phyloP scores from a whole-genome alignment of 2,797 vertebrate genomes.

The Cryptoprocta ferox region DNA sequence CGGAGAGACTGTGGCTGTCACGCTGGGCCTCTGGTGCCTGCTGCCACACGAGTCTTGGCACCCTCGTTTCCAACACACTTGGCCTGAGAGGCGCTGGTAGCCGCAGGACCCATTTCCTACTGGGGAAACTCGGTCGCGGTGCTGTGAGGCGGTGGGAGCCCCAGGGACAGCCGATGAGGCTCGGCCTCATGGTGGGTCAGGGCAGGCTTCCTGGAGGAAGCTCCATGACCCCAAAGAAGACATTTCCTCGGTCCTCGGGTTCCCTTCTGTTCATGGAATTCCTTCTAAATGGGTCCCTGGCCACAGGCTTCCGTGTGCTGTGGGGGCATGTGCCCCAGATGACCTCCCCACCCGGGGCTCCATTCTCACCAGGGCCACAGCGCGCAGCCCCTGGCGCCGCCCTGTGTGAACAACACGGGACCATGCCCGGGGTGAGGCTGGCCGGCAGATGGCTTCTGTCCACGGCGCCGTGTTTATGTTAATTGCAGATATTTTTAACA shows the following conservation, averaged over 20 bases:
- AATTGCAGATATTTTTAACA: conserved; percentile 78
- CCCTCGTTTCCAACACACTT: background rate
- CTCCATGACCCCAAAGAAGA: background rate
- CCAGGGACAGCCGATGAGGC: background rate
- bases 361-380: background rate
- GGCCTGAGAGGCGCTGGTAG: background rate
- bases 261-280: background rate
- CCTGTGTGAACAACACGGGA: background rate
- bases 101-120: rapidly evolving
- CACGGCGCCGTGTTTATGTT: conserved; percentile 75
- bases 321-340: background rate
- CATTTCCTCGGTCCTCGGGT: background rate
- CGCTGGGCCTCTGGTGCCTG: background rate
- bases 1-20: background rate
- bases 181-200: background rate
- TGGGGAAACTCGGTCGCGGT: background rate
- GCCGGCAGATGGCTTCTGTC: conserved; percentile 86
- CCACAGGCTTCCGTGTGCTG: rapidly evolving
- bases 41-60: background rate
- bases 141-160: rapidly evolving
- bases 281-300: background rate
- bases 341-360: background rate
- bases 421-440: background rate
- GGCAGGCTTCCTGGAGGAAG: background rate
- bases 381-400: background rate